Conservation (phyloP, 1,140 invertebrate genomes). For the Cydia fagiglandana region DNA sequence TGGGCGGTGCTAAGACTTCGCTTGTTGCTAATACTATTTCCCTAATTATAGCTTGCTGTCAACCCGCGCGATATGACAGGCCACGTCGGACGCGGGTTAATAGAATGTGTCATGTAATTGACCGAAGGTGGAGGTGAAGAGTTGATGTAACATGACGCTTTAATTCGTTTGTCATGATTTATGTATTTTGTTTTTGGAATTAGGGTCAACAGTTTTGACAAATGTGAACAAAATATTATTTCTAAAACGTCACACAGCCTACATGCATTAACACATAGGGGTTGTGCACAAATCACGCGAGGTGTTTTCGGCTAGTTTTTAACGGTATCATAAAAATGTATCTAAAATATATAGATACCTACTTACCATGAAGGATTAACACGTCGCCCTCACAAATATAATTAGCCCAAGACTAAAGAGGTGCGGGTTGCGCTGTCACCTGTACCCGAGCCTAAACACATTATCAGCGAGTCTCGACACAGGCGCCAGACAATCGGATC, state of each 20-base stretch:
- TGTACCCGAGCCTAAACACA: slow-evolving; percentile 14
- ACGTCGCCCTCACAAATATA: not conserved
- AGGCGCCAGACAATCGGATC: slow-evolving; percentile 24
- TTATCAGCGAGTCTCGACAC: not conserved
- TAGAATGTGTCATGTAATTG: slow-evolving; percentile 7
- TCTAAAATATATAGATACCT: not conserved
- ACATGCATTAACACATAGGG: too few species aligned
- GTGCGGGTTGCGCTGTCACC: slow-evolving; percentile 4
- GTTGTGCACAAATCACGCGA: too few species aligned
- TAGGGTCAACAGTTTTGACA: too few species aligned
- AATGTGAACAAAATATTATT: too few species aligned
- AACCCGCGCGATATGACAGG: slow-evolving; percentile 7
- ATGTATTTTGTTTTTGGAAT: too few species aligned
- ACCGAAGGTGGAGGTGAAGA: not conserved
- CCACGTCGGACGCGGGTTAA: not conserved
- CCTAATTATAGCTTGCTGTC: slow-evolving; percentile 24
- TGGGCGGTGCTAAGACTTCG: slow-evolving; percentile 11
- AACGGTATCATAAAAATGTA: too few species aligned
- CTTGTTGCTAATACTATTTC: slow-evolving; percentile 17
- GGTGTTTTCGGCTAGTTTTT: too few species aligned
- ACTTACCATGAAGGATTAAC: not conserved
- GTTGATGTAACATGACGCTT: slow-evolving; percentile 5
- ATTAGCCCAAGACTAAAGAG: slow-evolving; percentile 6
- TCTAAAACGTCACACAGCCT: too few species aligned
- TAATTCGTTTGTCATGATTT: not conserved